These are phyloP conservation scores for Atrichornis clamosus DNA, from an alignment of 2,113 vertebrate genomes.

Conservation along the genomic window DNA sequence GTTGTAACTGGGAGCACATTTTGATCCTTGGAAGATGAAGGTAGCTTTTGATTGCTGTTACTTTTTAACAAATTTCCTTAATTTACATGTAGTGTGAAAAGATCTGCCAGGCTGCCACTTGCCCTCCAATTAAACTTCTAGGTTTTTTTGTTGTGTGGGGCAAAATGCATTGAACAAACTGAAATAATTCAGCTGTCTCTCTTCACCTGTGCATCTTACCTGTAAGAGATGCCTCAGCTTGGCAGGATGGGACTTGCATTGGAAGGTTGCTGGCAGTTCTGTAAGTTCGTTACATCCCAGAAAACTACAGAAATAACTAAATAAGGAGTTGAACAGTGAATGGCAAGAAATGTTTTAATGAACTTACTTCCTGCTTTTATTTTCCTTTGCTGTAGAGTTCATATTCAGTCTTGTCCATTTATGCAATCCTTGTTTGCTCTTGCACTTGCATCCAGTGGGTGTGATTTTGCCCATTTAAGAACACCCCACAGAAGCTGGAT, in stretches of 20 bases:
- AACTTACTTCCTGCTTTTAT: not conserved
- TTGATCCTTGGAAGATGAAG: not conserved
- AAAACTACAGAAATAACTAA: not conserved
- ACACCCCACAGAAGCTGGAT: not conserved
- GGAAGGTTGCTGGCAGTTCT: not conserved
- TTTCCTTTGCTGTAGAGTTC: constrained; percentile 15
- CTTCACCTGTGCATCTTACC: not conserved
- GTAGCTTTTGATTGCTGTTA: not conserved
- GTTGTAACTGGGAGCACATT: not conserved
- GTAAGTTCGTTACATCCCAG: not conserved
- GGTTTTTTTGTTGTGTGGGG: fast-evolving
- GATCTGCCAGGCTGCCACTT: not conserved
- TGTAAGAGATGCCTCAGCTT: not conserved
- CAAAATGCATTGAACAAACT: not conserved
- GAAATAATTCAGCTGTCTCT: not conserved
- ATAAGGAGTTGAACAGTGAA: not conserved
- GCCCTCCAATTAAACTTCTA: not conserved
- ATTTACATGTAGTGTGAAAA: not conserved
- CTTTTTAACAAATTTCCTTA: not conserved
- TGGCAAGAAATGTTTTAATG: not conserved
- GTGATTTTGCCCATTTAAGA: not conserved
- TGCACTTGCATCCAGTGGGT: not conserved
- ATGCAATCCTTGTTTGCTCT: not conserved
- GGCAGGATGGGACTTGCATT: not conserved
- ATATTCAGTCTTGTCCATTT: not conserved